Base-by-base conservation (phyloP, 2,888 invertebrate genomes). In the Strigamia crassipes region DNA sequence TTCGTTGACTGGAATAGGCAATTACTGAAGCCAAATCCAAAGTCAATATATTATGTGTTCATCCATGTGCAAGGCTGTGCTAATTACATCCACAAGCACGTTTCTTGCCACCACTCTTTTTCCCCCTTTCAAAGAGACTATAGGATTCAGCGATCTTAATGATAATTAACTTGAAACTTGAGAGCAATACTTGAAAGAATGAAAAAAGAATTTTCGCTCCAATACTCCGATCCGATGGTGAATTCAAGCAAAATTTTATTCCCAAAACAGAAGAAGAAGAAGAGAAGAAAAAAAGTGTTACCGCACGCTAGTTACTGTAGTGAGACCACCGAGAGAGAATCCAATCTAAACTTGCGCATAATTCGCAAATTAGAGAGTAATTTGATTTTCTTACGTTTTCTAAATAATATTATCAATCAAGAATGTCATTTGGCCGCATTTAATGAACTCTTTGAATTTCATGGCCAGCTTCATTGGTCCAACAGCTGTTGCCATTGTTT, bases 21-120 rank as follows among this genome's bases (percentile, higher is more conserved):
- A 56, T 56, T 56, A 56, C 56, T 56, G 56, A 56, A 56, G 56
- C 56, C 56, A 56, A 56, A 56, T 56, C 56, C 56, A 56, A 56
- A 56, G 56, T 56, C 56, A 56, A 56, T 56, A 56, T 56, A 56
- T 56, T 56, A 56, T 56, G 56, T 56, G 56, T 56, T 56, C 56
- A 56, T 56, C 56, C 56, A 56, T 56, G 56, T 56, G 56, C 56
- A 56, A 56, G 56, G 56, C 56, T 56, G 56, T 56, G 56, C 56
- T 56, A 56, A 56, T 56, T 56, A 56, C 56, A 56, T 56, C 56
- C 56, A 56, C 56, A 56, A 56, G 56, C 56, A 56, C 56, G 56
- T 56, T 56, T 56, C 56, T 56, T 56, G 56, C 56, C 56, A 56
- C 56, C 18, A 56, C 56, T 56, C 56, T 56, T 56, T 56, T 56